Conservation (phyloP, 2,113 vertebrate genomes). For the Ursus arctos region DNA sequence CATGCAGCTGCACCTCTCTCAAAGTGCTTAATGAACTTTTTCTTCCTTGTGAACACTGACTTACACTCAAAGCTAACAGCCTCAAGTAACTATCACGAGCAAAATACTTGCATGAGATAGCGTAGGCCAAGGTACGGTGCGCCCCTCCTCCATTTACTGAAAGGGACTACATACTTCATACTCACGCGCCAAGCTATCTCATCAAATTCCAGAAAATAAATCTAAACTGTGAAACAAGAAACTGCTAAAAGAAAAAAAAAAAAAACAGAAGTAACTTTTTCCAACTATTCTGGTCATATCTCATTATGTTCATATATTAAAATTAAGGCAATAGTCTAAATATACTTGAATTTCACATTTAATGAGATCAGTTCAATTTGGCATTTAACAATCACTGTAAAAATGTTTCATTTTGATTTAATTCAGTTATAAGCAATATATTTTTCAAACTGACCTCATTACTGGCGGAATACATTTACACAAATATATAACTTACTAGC, state of each 20-base stretch:
- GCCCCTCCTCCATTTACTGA: neutral
- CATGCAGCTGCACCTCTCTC: slow-evolving; percentile 80
- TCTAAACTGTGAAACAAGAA: slow-evolving; percentile 49
- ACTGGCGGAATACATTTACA: slow-evolving; percentile 49
- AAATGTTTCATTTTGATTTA: slow-evolving; percentile 60
- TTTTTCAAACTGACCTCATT: slow-evolving; percentile 70
- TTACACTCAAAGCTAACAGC: slow-evolving; percentile 56
- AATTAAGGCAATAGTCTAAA: slow-evolving; percentile 58
- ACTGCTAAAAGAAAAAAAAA: neutral
- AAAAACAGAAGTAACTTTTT: neutral
- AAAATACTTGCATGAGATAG: slow-evolving; percentile 60
- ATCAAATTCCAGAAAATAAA: slow-evolving; percentile 60
- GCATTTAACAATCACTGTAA: slow-evolving; percentile 63
- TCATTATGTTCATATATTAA: slow-evolving; percentile 77
- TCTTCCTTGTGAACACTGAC: slow-evolving; percentile 66
- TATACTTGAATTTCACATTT: slow-evolving; percentile 67
- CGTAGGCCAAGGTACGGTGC: fast-evolving
- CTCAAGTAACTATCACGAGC: slow-evolving; percentile 62
- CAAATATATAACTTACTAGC: neutral
- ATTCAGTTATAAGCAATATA: slow-evolving; percentile 55
- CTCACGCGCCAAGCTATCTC: neutral
- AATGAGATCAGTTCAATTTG: slow-evolving; percentile 69
- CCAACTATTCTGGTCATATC: slow-evolving; percentile 37
- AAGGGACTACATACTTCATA: neutral
- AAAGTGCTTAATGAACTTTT: slow-evolving; percentile 71